phyloP scores from a whole-genome alignment of 1,140 invertebrate species.

The Meloidogyne exigua region DNA sequence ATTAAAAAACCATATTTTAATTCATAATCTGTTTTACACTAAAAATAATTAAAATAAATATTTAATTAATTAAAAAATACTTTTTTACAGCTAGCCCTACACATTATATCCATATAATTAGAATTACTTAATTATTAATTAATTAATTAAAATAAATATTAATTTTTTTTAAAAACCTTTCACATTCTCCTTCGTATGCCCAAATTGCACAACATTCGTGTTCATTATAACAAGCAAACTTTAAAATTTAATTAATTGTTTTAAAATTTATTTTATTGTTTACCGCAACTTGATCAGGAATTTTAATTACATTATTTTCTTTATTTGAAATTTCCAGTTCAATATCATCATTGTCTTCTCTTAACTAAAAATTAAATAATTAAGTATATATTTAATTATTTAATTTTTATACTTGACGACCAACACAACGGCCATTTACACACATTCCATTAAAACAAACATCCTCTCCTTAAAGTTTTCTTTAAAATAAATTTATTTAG shows the following conservation, averaged over 20 bases:
- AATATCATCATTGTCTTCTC: neutral
- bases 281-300: neutral
- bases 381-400: neutral
- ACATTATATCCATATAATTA: slow-evolving; percentile 44
- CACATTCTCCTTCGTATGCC: slow-evolving; percentile 41
- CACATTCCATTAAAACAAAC: slow-evolving; percentile 47
- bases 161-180: neutral
- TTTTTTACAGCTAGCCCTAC: slow-evolving; percentile 39
- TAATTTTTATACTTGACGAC: neutral
- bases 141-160: neutral
- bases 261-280: neutral
- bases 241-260: neutral
- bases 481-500: neutral
- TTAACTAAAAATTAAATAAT: neutral
- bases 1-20: slow-evolving; percentile 13
- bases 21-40: slow-evolving; percentile 35
- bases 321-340: neutral
- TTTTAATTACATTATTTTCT: neutral
- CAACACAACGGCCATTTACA: slow-evolving; percentile 42
- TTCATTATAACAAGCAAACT: slow-evolving; percentile 40
- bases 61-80: neutral
- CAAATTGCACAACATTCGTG: slow-evolving; percentile 42
- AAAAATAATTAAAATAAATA: neutral
- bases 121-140: slow-evolving; percentile 13
- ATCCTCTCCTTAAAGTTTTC: slow-evolving; percentile 30